A percentile compares a stretch with the other conserved stretches of the same genome.
These are phyloP conservation scores for Dasysyrphus tricinctus DNA, from an alignment of 2,888 invertebrate genomes.

Conservation along the genomic window DNA sequence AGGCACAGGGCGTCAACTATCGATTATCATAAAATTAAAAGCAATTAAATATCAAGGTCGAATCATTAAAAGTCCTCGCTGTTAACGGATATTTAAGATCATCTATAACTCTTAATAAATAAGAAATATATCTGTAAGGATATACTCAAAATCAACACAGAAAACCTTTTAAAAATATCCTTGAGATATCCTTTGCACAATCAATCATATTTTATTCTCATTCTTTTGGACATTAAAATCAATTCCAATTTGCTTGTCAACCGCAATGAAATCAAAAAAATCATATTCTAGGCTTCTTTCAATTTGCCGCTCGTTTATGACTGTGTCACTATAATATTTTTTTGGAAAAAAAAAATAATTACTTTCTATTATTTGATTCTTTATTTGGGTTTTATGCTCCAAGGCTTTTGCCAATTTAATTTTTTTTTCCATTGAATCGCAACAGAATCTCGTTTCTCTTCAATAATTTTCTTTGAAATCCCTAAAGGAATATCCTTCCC, in stretches of 20 bases:
- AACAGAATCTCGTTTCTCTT: not conserved
- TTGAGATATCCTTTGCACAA: not conserved
- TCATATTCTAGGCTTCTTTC: not conserved
- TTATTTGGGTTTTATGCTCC: not conserved
- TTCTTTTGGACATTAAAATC: not conserved
- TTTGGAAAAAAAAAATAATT: not conserved
- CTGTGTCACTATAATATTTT: not conserved
- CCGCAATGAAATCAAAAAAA: constrained; percentile 4
- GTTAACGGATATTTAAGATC: too few species aligned
- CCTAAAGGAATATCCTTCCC: not conserved
- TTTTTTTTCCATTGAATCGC: constrained; percentile 1
- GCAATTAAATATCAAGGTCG: not conserved
- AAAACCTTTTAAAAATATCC: not conserved
- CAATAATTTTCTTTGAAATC: not conserved
- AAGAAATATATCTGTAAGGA: too few species aligned
- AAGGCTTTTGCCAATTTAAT: constrained; percentile 12
- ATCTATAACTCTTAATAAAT: too few species aligned
- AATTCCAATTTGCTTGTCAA: constrained; percentile 9
- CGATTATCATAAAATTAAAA: not conserved
- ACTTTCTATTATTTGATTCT: not conserved
- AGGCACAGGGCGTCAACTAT: too few species aligned
- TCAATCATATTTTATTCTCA: not conserved
- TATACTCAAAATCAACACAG: not conserved
- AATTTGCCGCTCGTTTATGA: not conserved
- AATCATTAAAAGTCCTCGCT: not conserved